Percentiles rank a stretch among this genome's conserved stretches.
These are phyloP conservation scores for Trididemnum nubilum DNA, from an alignment of 23 tunicate genomes.

Conservation along the genomic window DNA sequence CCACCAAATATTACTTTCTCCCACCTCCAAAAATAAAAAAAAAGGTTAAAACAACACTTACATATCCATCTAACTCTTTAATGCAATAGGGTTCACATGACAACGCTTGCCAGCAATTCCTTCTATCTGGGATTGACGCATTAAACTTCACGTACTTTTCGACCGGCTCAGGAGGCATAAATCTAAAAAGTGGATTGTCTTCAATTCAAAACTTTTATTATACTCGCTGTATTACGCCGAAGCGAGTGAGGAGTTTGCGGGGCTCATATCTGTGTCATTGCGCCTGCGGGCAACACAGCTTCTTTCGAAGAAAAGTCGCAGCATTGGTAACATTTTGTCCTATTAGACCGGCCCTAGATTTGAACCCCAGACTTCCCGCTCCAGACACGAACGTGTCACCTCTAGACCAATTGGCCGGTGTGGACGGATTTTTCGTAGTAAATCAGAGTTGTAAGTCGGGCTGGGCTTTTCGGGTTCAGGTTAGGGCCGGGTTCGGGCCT, in stretches of 20 bases:
- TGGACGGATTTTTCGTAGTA: no score
- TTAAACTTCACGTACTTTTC: slow-evolving; percentile 2
- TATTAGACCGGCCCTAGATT: no score
- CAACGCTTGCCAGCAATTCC: slow-evolving; percentile 52
- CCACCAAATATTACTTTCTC: no score
- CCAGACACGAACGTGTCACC: no score
- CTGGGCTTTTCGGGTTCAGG: no score
- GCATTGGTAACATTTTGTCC: no score
- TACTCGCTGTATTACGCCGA: neutral
- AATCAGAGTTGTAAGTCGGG: no score
- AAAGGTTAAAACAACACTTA: neutral
- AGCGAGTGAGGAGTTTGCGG: neutral
- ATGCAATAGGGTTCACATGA: slow-evolving; percentile 23
- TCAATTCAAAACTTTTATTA: neutral
- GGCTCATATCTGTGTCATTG: neutral
- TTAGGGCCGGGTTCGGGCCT: no score
- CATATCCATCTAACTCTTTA: neutral
- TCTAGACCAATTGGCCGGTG: no score
- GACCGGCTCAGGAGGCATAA: slow-evolving; percentile 44
- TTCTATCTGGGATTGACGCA: slow-evolving; percentile 31
- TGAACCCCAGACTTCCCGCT: no score
- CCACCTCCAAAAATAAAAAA: neutral
- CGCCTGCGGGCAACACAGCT: no score
- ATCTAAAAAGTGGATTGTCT: neutral
- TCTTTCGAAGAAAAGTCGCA: no score